Evolutionary conservation across 1,140 invertebrate genomes (phyloP), one percentile per base, ranked within the genome.

Genomic region (Eurosta solidaginis): DNA sequence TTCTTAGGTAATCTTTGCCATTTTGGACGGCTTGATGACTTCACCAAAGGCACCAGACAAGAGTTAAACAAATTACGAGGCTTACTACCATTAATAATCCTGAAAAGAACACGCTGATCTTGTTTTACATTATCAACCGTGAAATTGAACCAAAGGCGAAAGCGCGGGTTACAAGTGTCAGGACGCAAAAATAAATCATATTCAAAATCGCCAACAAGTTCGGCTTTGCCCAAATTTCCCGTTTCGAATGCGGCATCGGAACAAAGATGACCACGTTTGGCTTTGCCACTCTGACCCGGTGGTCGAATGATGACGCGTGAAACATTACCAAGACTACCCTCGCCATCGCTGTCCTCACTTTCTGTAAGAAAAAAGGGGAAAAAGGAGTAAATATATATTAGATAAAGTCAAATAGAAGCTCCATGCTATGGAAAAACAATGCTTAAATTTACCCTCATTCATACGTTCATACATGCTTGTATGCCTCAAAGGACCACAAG

Each of bases 81-180:
- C 88, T 98, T 98, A 79, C 96, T 97, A 73, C 99, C 93, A 89
- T 99, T 99, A 1, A 99, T 96, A 74, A 99, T 93, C 84, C 99
- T 99, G 88, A 99, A 98, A 80, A 99, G 94, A 1, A 99, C 96
- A 80, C 96, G 92, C 92, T 97, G 97, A 86, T 98, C 96, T 33
- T 93, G 89, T 80, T 95, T 94, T 0, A 97, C 96, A 89, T 99
- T 99, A 87, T 98, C 97, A 10, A 99, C 97, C 0, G 96, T 97
- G 84, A 99, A 99, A 88, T 99, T 98, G 87, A 98, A 99, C 97
- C 97, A 99, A 78, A 98, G 93, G 50, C 98, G 90, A 75, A 96
- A 92, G 36, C 96, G 91, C 0, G 97, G 97, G 88, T 97, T 96
- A 87, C 97, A 98, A 0, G 97, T 98, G 88, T 99, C 98, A 0